phyloP scores from a whole-genome alignment of 2,888 invertebrate genomes.

The Drosophila affinis region DNA sequence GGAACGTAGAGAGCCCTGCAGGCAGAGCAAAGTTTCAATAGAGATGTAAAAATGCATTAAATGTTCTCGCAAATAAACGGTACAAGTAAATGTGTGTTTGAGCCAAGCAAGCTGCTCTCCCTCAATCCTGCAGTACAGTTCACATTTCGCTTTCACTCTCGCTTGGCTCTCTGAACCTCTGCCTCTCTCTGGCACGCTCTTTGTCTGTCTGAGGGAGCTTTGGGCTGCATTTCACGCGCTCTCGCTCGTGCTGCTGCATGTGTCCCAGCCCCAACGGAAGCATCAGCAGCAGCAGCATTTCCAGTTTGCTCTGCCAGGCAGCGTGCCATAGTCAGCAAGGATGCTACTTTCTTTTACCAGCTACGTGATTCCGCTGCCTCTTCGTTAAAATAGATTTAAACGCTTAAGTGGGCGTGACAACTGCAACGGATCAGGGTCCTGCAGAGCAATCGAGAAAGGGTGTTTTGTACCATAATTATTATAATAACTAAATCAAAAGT shows the following conservation, averaged over 20 bases:
- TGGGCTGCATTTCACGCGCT: constrained; percentile 28
- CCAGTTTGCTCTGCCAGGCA: constrained; percentile 62
- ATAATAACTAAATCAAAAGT: constrained; percentile 18
- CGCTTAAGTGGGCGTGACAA: constrained; percentile 77
- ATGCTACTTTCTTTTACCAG: constrained; percentile 68
- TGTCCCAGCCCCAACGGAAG: constrained; percentile 53
- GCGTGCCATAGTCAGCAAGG: constrained; percentile 71
- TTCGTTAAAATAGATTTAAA: constrained; percentile 69
- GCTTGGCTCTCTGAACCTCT: neutral
- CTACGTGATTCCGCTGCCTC: constrained; percentile 59
- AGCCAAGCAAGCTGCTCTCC: neutral
- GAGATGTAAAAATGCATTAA: constrained; percentile 1
- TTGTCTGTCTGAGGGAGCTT: constrained; percentile 18
- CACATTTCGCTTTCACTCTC: neutral
- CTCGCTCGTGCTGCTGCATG: constrained; percentile 29
- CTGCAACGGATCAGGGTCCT: constrained; percentile 26
- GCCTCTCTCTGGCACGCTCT: constrained; percentile 3
- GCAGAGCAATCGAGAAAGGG: neutral
- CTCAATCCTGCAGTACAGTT: neutral
- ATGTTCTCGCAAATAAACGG: neutral
- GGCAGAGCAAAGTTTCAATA: neutral
- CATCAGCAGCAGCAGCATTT: constrained; percentile 37
- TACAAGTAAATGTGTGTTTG: neutral
- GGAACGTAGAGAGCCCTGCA: neutral
- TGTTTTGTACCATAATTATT: neutral